Evolutionary conservation across 2,888 invertebrate species (phyloP).

Genomic region (Lottia gigantea): DNA sequence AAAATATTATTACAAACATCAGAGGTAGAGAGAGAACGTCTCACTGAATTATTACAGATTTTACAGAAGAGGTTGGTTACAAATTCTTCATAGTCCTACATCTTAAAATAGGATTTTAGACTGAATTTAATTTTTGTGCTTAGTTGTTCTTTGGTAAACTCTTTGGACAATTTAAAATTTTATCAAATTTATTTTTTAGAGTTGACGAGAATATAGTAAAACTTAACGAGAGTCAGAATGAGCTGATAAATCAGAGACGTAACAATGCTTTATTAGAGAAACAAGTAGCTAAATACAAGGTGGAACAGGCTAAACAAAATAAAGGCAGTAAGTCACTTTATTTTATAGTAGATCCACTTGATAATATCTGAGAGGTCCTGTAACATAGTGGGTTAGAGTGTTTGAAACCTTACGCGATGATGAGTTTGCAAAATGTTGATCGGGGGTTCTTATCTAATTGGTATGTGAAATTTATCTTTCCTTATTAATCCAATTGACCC

Average conservation of each 20-base stretch:
- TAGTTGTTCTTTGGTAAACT: too few relatives aligned
- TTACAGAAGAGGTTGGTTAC: constrained; percentile 54
- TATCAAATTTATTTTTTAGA: constrained; percentile 29
- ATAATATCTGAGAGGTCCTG: too few relatives aligned
- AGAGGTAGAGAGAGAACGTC: constrained; percentile 61
- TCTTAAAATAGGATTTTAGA: too few relatives aligned
- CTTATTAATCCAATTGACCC: too few relatives aligned
- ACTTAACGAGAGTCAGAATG: constrained; percentile 38
- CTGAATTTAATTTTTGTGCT: too few relatives aligned
- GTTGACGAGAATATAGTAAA: constrained; percentile 43
- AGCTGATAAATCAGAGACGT: constrained; percentile 54
- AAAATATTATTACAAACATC: constrained; percentile 53
- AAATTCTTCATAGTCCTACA: too few relatives aligned
- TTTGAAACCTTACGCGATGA: too few relatives aligned
- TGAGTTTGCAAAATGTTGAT: too few relatives aligned
- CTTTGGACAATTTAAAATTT: not conserved
- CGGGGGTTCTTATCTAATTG: too few relatives aligned
- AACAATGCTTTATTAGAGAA: constrained; percentile 62
- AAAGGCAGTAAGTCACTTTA: not conserved
- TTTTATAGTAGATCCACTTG: too few relatives aligned
- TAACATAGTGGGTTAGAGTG: too few relatives aligned
- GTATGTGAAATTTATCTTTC: too few relatives aligned
- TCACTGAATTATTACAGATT: constrained; percentile 61
- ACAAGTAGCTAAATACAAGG: constrained; percentile 59
- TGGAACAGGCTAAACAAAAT: constrained; percentile 32